Base-by-base conservation (phyloP, 2,113 vertebrate species). In the Symphodus melops region DNA sequence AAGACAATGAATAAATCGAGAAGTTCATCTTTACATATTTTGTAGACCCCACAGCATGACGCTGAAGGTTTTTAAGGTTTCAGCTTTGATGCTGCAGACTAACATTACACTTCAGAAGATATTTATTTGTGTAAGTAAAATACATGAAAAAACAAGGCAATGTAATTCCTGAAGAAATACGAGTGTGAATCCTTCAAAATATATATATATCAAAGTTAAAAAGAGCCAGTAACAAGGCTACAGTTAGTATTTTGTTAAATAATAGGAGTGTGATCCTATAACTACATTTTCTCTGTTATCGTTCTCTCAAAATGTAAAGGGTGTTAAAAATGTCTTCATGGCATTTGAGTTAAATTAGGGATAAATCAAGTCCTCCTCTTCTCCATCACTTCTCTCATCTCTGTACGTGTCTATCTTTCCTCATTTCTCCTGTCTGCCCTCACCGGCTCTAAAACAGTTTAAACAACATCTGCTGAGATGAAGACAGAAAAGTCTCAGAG, bases 391-490 rank as follows among this genome's bases (percentile, higher is more conserved):
- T 58, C 64, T 58, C 61, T 28, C 51, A 72, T 82, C 68, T 20
- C 57, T 59, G 36, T 54, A 20, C 1, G n/a, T 17, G 58, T 11
- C 21, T 11, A 10, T 61, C 52, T 59, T 68, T 52, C 41, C 25
- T 61, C 21, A 48, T n/a, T 73, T 57, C n/a, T 21, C 28, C 20
- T 48, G 36, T 59, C 49, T 60, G 54, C 48, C 64, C 48, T 80
- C 25, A 52, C 21, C 72, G 64, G 65, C 71, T 82, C 64, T 67
- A 20, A 73, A 46, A 60, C 36, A 82, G 36, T 85, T 88, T 76
- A 78, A 84, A 82, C 84, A 79, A 42, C 82, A 89, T 79, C 66
- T 85, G 73, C 68, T 81, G 46, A 84, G 81, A 72, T 67, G 37
- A 82, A 72, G 16, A 71, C 25, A 74, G 71, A 44, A 82, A 82